Base-by-base conservation (phyloP, 2,797 vertebrate genomes). In the Lithobates pipiens region DNA sequence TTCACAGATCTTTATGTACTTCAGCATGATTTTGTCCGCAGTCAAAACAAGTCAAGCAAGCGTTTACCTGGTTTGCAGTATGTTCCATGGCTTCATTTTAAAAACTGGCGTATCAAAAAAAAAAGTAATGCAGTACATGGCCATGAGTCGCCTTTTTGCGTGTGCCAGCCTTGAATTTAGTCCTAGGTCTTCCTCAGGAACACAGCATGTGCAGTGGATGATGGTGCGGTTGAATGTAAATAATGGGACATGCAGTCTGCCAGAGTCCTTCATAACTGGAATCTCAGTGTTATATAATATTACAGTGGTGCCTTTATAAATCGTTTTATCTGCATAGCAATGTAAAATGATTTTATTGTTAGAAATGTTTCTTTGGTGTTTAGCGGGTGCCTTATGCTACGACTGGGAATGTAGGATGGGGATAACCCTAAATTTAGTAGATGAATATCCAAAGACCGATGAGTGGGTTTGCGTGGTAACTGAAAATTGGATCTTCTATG, bases 221-320 rank as follows among this genome's bases (percentile, higher is more conserved):
- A 2, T 87, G 77, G 10, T 82, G 81, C 21, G 2, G 61, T 65
- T 65, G 61, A 21, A 65, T 65, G 61, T 65, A 65, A 23, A 65
- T 72, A 54, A 46, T 29, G 18, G 32, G 54, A 71, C 46, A 80
- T 5, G 10, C 46, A 18, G 0, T 83, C 80, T 82, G 57, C 36
- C 18, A 68, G 72, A 80, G 46, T 78, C 44, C 61, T 50, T 57
- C 42, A 82, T 80, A 92, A 92, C 90, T 90, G 91, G 90, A 91
- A 89, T 23, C 68, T 88, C 80, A 86, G 39, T 32, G 36, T 29
- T 82, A 78, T 63, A 50, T 86, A 42, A 27, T 4, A 82, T 74
- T 71, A 34, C 68, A 77, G 4, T 44, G 83, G 36, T 91, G 89
- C 90, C 91, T 92, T 90, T 88, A 77, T 83, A 83, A 50, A 13